These are phyloP conservation scores for Syrmaticus mikado DNA, from an alignment of 2,113 vertebrate genomes.

Conservation along the genomic window DNA sequence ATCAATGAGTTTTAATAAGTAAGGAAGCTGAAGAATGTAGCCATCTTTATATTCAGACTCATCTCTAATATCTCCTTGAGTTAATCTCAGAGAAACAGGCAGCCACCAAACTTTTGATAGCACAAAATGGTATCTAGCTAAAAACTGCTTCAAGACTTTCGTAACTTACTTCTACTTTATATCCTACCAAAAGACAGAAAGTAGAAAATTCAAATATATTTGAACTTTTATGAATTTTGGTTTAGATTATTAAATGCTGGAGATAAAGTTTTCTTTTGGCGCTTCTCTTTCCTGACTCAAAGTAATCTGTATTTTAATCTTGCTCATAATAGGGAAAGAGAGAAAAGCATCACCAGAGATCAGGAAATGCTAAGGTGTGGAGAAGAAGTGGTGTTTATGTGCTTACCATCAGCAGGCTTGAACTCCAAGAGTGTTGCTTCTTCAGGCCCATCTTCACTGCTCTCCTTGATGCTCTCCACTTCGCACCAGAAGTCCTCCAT, in stretches of 20 bases:
- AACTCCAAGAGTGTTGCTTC: constrained; percentile 75
- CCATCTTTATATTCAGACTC: neutral
- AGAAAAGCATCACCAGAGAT: neutral
- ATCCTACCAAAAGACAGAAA: neutral
- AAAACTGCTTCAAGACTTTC: neutral
- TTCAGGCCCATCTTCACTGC: constrained; percentile 68
- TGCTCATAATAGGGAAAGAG: neutral
- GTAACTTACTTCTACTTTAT: neutral
- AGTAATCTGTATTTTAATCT: neutral
- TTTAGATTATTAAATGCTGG: neutral
- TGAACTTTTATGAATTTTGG: neutral
- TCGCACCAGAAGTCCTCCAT: constrained; percentile 92
- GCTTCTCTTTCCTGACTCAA: neutral
- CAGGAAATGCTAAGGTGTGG: neutral
- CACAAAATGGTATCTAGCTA: neutral
- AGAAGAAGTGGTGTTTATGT: neutral
- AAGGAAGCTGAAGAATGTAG: neutral
- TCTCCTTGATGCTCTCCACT: constrained; percentile 85
- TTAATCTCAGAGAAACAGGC: neutral
- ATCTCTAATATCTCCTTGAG: neutral
- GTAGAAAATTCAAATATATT: neutral
- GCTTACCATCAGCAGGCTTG: constrained; percentile 84
- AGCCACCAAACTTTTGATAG: neutral
- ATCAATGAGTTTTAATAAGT: neutral
- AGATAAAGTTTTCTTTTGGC: neutral